A percentile compares a stretch with the other conserved stretches of the same genome.
Conservation (phyloP, 23 tunicate species). For the Pegea sp. region DNA sequence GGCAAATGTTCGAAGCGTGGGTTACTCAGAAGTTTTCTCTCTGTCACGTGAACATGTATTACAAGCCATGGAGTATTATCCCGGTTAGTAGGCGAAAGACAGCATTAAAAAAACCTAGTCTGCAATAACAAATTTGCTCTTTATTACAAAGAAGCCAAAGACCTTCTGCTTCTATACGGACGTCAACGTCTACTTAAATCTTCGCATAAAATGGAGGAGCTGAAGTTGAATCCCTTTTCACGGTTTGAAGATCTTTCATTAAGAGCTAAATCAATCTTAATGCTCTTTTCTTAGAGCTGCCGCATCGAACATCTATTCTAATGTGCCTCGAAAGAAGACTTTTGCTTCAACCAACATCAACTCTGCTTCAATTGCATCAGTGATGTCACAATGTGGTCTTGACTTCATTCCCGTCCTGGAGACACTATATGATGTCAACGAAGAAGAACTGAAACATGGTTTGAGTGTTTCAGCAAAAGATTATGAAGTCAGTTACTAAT, state of each 20-base stretch:
- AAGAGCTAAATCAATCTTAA: no score
- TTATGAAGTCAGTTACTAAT: no score
- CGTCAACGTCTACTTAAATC: conserved; percentile 57
- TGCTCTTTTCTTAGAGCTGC: no score
- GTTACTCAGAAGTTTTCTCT: conserved; percentile 83
- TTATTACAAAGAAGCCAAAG: conserved; percentile 43
- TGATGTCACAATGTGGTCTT: not conserved
- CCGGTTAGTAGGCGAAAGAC: conserved; percentile 31
- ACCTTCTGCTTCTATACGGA: conserved; percentile 50
- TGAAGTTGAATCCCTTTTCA: no score
- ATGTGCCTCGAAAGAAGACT: not conserved
- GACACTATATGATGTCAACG: not conserved
- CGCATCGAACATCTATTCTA: not conserved
- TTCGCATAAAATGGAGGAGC: not conserved
- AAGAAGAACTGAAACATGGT: no score
- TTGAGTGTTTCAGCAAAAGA: no score
- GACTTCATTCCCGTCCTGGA: not conserved
- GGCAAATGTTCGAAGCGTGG: conserved; percentile 73
- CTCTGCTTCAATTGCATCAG: not conserved
- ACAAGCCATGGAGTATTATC: conserved; percentile 90
- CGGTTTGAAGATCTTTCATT: no score
- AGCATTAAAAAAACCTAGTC: no score
- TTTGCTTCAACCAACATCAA: not conserved
- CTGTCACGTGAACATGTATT: conserved; percentile 49
- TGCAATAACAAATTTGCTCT: no score